These are phyloP conservation scores for Drosophila sulfurigaster DNA, from an alignment of 1,140 invertebrate genomes.

Conservation along the genomic window DNA sequence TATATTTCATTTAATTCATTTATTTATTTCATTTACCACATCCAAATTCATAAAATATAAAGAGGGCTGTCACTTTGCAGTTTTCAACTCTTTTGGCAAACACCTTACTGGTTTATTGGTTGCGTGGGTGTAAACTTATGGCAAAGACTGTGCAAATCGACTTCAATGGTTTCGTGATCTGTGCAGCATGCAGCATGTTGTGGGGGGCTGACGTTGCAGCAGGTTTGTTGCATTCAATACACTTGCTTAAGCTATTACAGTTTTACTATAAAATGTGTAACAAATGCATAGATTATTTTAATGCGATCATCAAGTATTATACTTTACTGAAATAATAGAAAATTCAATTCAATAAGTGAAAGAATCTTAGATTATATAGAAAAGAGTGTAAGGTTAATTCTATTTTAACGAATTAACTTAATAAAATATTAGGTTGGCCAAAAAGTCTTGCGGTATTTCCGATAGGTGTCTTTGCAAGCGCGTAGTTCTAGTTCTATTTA, in stretches of 20 bases:
- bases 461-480: too few species aligned
- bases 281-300: background rate
- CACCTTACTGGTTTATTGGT: constrained; percentile 15
- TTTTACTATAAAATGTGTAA: background rate
- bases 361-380: too few species aligned
- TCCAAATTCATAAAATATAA: background rate
- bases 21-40: background rate
- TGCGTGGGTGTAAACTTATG: constrained; percentile 48
- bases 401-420: too few species aligned
- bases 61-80: background rate
- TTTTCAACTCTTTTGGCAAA: constrained; percentile 4
- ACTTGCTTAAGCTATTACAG: background rate
- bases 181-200: constrained; percentile 49
- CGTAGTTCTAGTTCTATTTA: too few species aligned
- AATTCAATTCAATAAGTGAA: too few species aligned
- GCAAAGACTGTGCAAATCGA: constrained; percentile 11
- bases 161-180: constrained; percentile 3
- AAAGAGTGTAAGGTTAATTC: too few species aligned
- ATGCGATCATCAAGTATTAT: background rate
- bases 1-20: too few species aligned
- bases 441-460: too few species aligned
- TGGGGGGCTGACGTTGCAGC: constrained; percentile 27
- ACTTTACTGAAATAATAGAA: background rate
- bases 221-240: constrained; percentile 25
- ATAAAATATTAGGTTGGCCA: too few species aligned